phyloP scores from a whole-genome alignment of 2,797 vertebrate genomes.

The Kryptolebias ocellatus region DNA sequence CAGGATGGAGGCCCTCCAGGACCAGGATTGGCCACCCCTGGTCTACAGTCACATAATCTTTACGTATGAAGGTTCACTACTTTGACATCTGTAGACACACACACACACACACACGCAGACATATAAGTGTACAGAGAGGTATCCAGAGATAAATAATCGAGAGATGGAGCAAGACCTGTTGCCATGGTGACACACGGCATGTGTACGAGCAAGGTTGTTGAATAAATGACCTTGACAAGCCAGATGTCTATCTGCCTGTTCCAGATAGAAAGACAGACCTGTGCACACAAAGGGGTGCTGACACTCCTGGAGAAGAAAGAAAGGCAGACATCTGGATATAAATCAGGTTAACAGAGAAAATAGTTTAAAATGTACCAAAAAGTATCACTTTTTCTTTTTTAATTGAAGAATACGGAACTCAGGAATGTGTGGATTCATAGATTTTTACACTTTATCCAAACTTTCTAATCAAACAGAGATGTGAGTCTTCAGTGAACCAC shows the following conservation, averaged over 20 bases:
- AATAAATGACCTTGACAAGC: slow-evolving; percentile 78
- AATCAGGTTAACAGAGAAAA: not conserved
- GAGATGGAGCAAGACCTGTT: slow-evolving; percentile 63
- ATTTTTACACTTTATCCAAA: too few relatives aligned
- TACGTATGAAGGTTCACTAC: not conserved
- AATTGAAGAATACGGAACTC: too few relatives aligned
- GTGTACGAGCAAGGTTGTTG: slow-evolving; percentile 70
- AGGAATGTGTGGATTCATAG: too few relatives aligned
- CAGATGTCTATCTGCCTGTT: slow-evolving; percentile 70
- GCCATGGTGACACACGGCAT: slow-evolving; percentile 73
- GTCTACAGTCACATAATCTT: not conserved
- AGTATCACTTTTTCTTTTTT: too few relatives aligned
- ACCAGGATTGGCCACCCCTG: too few relatives aligned
- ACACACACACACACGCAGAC: slow-evolving; percentile 27
- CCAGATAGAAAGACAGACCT: slow-evolving; percentile 27
- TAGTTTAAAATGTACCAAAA: too few relatives aligned
- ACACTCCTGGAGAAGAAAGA: slow-evolving; percentile 28
- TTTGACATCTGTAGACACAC: slow-evolving; percentile 27
- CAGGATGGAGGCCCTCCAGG: too few relatives aligned
- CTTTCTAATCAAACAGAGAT: too few relatives aligned
- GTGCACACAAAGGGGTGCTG: slow-evolving; percentile 5
- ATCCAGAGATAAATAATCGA: slow-evolving; percentile 45
- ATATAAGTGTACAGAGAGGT: slow-evolving; percentile 35
- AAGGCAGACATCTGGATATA: slow-evolving; percentile 19
- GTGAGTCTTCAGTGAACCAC: too few relatives aligned